Conservation (phyloP, 2,888 invertebrate species). For the Dryobotodes eremita region DNA sequence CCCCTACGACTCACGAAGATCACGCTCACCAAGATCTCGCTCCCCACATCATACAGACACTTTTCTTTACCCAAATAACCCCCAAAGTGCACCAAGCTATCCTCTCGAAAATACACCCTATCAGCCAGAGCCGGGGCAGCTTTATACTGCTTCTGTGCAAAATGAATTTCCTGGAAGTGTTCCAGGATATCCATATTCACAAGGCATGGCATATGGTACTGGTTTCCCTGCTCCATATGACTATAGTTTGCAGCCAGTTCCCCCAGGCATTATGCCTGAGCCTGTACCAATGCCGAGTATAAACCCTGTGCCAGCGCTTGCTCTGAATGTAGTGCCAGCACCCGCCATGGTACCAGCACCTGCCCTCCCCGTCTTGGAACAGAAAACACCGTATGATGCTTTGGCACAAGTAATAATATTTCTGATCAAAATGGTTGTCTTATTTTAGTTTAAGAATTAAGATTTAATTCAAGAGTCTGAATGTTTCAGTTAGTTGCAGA, state of each 20-base stretch:
- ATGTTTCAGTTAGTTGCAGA: conserved; percentile 88
- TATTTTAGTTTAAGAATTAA: conserved; percentile 33
- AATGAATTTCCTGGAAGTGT: conserved; percentile 56
- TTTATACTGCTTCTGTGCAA: conserved; percentile 50
- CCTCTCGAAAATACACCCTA: conserved; percentile 53
- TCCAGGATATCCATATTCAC: conserved; percentile 62
- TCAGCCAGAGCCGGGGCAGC: conserved; percentile 42
- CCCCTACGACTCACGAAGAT: conserved; percentile 52
- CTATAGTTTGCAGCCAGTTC: conserved; percentile 70
- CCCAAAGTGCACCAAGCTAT: conserved; percentile 32
- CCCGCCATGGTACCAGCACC: conserved; percentile 70
- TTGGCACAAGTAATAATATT: conserved; percentile 85
- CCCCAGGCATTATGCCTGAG: conserved; percentile 63
- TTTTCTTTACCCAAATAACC: conserved; percentile 77
- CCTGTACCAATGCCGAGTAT: conserved; percentile 51
- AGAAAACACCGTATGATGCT: conserved; percentile 81
- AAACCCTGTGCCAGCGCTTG: conserved; percentile 71
- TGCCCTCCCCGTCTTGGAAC: conserved; percentile 49
- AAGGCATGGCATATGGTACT: conserved; percentile 70
- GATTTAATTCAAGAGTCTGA: conserved; percentile 54
- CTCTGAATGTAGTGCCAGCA: conserved; percentile 66
- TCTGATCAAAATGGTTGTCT: conserved; percentile 24
- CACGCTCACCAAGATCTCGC: conserved; percentile 62
- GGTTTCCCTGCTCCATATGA: conserved; percentile 74
- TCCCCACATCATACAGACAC: conserved; percentile 67